Evolutionary conservation across 2,888 invertebrate species (phyloP).

Genomic region (Rosalia funebris): DNA sequence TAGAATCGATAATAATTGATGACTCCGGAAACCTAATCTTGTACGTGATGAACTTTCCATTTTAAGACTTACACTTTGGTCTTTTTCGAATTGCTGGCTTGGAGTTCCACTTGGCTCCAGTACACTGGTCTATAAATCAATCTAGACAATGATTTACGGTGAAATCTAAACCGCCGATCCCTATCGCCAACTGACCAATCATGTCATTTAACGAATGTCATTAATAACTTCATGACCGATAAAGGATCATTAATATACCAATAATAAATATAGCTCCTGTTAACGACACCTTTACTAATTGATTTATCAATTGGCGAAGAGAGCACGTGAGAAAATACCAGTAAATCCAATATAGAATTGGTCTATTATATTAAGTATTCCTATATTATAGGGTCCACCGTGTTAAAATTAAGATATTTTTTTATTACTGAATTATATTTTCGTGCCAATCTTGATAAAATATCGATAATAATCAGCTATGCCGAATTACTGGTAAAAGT

Average conservation of each 20-base stretch:
- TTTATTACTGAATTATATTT: no score
- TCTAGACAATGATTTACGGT: constrained; percentile 46
- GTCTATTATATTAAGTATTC: no score
- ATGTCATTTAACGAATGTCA: constrained; percentile 42
- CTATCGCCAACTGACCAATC: constrained; percentile 30
- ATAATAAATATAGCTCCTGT: constrained; percentile 23
- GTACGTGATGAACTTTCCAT: constrained; percentile 23
- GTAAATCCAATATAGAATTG: no score
- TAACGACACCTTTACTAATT: constrained; percentile 22
- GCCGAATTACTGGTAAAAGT: no score
- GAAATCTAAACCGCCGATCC: constrained; percentile 40
- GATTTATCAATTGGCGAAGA: constrained; percentile 18
- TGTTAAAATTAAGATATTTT: no score
- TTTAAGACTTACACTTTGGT: constrained; percentile 22
- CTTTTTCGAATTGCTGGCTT: constrained; percentile 24
- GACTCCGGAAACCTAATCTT: constrained; percentile 20
- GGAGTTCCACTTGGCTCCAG: constrained; percentile 26
- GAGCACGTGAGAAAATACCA: no score
- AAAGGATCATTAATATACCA: constrained; percentile 41
- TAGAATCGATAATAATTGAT: constrained; percentile 21
- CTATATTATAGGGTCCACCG: no score
- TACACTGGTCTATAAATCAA: constrained; percentile 43
- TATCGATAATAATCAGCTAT: no score
- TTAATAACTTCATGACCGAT: constrained; percentile 44
- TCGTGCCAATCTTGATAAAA: no score